These are phyloP conservation scores for Abrostola triplasia DNA, from an alignment of 2,888 invertebrate genomes.

Conservation along the genomic window DNA sequence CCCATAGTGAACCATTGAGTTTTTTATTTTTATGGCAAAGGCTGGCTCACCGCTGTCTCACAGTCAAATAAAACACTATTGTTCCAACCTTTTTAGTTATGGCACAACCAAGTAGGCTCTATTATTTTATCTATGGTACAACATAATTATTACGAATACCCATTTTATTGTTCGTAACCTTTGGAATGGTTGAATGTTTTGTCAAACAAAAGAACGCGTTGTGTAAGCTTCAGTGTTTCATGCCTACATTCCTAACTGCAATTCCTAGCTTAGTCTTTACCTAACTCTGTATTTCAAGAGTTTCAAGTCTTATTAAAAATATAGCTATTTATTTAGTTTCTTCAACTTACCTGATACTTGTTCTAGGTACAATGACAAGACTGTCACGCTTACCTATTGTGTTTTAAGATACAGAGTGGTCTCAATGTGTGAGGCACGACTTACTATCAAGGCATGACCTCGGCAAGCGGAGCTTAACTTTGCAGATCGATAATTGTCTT, in stretches of 20 bases:
- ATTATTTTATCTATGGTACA: neutral
- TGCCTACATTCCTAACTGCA: too few species aligned
- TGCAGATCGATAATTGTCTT: too few species aligned
- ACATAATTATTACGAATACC: neutral
- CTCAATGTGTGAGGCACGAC: conserved; percentile 1
- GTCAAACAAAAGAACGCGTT: neutral
- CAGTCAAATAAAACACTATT: conserved; percentile 19
- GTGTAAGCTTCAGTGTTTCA: too few species aligned
- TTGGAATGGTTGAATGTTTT: neutral
- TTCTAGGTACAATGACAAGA: neutral
- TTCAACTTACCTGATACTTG: too few species aligned
- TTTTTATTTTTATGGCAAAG: conserved; percentile 23
- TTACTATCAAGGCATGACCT: neutral
- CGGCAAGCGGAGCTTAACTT: neutral
- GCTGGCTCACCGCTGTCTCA: conserved; percentile 11
- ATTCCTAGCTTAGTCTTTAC: too few species aligned
- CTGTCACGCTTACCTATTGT: neutral
- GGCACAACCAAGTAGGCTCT: neutral
- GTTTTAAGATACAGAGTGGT: neutral
- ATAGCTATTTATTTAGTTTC: too few species aligned
- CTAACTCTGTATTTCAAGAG: too few species aligned
- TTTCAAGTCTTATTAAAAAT: too few species aligned
- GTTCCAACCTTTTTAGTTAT: conserved; percentile 20
- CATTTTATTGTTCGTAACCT: neutral
- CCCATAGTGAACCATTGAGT: conserved; percentile 31